Conservation (phyloP, 2,113 vertebrate genomes). For the Cryptoleucopteryx plumbea region DNA sequence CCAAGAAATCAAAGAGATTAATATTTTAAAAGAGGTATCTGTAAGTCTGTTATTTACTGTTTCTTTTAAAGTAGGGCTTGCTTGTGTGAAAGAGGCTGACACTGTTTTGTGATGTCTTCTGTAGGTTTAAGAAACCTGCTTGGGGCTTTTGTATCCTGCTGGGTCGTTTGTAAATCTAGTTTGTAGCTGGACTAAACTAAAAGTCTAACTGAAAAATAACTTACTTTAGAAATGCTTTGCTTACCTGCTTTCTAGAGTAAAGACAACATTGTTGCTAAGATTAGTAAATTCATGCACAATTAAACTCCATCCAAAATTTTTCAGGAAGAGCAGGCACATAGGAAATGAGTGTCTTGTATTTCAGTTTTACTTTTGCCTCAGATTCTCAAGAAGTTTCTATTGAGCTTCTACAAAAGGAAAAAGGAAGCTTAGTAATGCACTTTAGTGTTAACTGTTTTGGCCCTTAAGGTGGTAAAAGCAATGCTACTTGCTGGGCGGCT, state of each 20-base stretch:
- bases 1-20: neutral
- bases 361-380: neutral
- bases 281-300: fast-evolving
- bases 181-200: neutral
- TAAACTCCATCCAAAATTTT: neutral
- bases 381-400: neutral
- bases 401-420: neutral
- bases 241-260: neutral
- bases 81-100: neutral
- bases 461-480: neutral
- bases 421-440: neutral
- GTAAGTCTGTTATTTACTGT: neutral
- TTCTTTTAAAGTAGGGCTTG: neutral
- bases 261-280: neutral
- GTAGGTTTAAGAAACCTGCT: neutral
- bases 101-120: neutral
- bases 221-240: neutral
- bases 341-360: neutral
- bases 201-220: neutral
- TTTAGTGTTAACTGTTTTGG: neutral
- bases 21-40: neutral
- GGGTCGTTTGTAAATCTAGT: neutral
- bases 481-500: neutral
- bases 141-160: neutral
- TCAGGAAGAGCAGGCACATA: neutral